phyloP scores from a whole-genome alignment of 2,113 vertebrate genomes.

The Solea senegalensis region DNA sequence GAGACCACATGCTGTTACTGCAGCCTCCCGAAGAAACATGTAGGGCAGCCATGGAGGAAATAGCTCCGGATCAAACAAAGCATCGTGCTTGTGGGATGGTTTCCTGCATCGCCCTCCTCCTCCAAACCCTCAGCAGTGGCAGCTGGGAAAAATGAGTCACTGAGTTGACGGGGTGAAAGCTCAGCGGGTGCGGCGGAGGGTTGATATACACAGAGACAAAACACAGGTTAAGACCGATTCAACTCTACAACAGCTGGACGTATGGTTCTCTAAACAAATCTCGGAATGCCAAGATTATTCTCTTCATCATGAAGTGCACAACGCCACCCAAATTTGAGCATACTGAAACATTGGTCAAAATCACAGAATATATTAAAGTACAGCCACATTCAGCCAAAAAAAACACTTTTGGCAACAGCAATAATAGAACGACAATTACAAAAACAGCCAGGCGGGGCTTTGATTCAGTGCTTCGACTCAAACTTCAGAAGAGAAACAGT shows the following conservation, averaged over 20 bases:
- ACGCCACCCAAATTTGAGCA: constrained; percentile 7
- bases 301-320: constrained; percentile 16
- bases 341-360: constrained; percentile 45
- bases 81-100: constrained; percentile 47
- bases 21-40: constrained; percentile 33
- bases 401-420: constrained; percentile 35
- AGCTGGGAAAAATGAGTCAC: constrained; percentile 61
- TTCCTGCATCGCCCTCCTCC: constrained; percentile 44
- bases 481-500: constrained; percentile 41
- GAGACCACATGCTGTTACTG: constrained; percentile 45
- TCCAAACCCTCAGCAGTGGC: constrained; percentile 58
- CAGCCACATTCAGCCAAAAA: constrained; percentile 61
- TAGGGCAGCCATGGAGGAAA: constrained; percentile 44
- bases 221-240: constrained; percentile 25
- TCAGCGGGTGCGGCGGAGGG: not conserved
- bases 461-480: constrained; percentile 26
- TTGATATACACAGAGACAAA: constrained; percentile 25
- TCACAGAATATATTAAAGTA: constrained; percentile 50
- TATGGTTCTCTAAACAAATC: constrained; percentile 47
- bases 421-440: constrained; percentile 9
- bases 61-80: constrained; percentile 51
- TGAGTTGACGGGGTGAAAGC: constrained; percentile 52
- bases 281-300: constrained; percentile 49
- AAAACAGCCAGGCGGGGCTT: constrained; percentile 20
- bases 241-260: constrained; percentile 42